phyloP scores from a whole-genome alignment of 1,140 invertebrate genomes.

The Venustaconcha ellipsiformis region DNA sequence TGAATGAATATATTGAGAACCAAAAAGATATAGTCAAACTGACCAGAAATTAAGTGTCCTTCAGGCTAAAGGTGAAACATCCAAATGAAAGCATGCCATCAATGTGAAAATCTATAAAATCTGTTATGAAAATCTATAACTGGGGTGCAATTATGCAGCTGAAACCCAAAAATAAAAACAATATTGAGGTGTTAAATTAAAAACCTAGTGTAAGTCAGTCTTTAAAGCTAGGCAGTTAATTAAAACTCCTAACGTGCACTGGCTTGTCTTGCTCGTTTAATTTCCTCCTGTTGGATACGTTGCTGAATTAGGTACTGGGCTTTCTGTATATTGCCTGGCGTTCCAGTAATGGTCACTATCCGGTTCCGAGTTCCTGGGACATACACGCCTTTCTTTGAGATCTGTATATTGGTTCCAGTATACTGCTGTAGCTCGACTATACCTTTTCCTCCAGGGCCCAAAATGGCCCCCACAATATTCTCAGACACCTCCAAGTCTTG shows the following conservation, averaged over 20 bases:
- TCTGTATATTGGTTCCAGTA: conserved; percentile 97
- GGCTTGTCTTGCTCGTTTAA: conserved; percentile 80
- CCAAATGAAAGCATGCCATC: conserved; percentile 1
- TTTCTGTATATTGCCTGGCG: conserved; percentile 85
- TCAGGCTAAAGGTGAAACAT: conserved; percentile 17
- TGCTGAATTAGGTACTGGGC: conserved; percentile 96
- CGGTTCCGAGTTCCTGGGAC: conserved; percentile 96
- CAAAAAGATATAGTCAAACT: too few relatives aligned
- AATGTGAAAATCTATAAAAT: conserved; percentile 17
- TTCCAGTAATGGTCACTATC: conserved; percentile 95
- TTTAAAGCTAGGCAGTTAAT: conserved; percentile 29
- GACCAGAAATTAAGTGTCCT: too few relatives aligned
- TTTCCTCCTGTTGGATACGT: conserved; percentile 94
- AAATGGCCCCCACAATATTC: conserved; percentile 93
- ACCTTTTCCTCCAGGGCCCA: conserved; percentile 94
- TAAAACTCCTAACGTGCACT: conserved; percentile 50
- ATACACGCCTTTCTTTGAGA: conserved; percentile 98
- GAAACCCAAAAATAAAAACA: conserved; percentile 13
- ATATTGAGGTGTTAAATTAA: conserved; percentile 29
- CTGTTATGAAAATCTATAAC: conserved; percentile 19
- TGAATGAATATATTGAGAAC: too few relatives aligned
- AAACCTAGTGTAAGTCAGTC: conserved; percentile 31
- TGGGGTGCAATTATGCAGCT: conserved; percentile 7
- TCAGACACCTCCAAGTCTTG: conserved; percentile 91
- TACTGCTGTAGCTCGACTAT: conserved; percentile 97